Evolutionary conservation across 2,113 vertebrate species (phyloP).

Genomic region (Genyomyrus donnyi): DNA sequence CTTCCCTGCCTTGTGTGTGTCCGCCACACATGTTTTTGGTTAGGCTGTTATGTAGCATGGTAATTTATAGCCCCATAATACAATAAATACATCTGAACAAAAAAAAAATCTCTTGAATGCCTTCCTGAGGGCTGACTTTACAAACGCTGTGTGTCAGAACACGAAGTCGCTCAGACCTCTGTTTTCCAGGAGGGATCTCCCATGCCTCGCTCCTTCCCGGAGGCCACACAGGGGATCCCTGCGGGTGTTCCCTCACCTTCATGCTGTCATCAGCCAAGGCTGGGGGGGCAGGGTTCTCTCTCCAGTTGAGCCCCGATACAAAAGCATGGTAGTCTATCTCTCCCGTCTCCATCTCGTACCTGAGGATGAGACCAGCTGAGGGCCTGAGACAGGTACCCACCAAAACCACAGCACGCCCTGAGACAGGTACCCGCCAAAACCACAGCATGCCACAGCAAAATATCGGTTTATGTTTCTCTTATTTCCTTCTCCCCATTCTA

Average conservation of each 20-base stretch:
- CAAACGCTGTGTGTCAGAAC: constrained; percentile 27
- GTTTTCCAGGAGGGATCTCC: background rate
- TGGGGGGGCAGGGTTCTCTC: constrained; percentile 52
- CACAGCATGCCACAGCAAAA: background rate
- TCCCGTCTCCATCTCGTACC: constrained; percentile 59
- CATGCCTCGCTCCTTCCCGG: background rate
- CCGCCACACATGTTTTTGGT: constrained; percentile 49
- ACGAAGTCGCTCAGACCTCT: background rate
- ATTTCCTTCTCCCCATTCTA: background rate
- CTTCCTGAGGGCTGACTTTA: constrained; percentile 34
- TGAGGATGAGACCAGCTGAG: constrained; percentile 34
- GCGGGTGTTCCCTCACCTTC: background rate
- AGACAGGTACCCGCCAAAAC: background rate
- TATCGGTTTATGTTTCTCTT: background rate
- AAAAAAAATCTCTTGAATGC: constrained; percentile 26
- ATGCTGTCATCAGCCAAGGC: constrained; percentile 20
- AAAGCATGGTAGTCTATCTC: constrained; percentile 70
- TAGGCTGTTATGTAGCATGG: constrained; percentile 35
- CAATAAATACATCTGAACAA: constrained; percentile 34
- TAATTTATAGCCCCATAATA: constrained; percentile 42
- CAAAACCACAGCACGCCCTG: background rate
- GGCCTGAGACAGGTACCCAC: background rate
- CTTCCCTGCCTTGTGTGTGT: constrained; percentile 26
- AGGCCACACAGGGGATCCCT: background rate
- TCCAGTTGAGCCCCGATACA: constrained; percentile 73